Evolutionary conservation across 2,888 invertebrate genomes (phyloP), one percentile per base, ranked within the genome.

Genomic region (Abrostola triplasia): DNA sequence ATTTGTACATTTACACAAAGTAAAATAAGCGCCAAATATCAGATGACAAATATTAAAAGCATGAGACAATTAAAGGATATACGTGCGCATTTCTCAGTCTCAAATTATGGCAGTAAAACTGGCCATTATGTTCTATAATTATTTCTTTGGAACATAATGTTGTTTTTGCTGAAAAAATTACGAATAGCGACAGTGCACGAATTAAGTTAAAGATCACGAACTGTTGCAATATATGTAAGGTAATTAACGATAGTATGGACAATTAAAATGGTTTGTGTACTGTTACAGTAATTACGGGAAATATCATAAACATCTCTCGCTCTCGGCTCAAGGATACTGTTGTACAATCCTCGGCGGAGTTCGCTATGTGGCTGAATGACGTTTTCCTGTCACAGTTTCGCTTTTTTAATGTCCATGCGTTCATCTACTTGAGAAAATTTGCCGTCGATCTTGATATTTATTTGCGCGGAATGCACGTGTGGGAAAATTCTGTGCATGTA

Each of bases 261-360:
- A 79, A 88, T 90, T 88, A 88, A 88, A 84, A 84, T 83, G 77
- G 82, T 77, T 80, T 65, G 67, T 84, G 80, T 85, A 91, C 90
- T 83, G 90, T 92, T 89, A 90, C 80, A 76, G 82, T 93, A 92
- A 93, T 91, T 89, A 88, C 89, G 89, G 91, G 90, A 92, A 90
- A 92, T 90, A 90, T 92, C 89, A 90, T 89, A 90, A 90, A 88
- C 86, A 85, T 89, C 84, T 87, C 77, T 64, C 50, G 64, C 37
- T 51, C 57, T 58, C 42, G 54, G 78, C 73, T 72, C 85, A 86
- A 90, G 88, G 90, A 88, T 90, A 86, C 76, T 80, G 83, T 82
- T 86, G 86, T 82, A 84, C 84, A 84, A 82, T 84, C 83, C 81
- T 64, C 67, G 64, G 58, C 70, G 67, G 71, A 72, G 78, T 76